Percentiles rank a stretch among this genome's conserved stretches.
Conservation (phyloP, 2,888 invertebrate genomes). For the Cerceris rybyensis region DNA sequence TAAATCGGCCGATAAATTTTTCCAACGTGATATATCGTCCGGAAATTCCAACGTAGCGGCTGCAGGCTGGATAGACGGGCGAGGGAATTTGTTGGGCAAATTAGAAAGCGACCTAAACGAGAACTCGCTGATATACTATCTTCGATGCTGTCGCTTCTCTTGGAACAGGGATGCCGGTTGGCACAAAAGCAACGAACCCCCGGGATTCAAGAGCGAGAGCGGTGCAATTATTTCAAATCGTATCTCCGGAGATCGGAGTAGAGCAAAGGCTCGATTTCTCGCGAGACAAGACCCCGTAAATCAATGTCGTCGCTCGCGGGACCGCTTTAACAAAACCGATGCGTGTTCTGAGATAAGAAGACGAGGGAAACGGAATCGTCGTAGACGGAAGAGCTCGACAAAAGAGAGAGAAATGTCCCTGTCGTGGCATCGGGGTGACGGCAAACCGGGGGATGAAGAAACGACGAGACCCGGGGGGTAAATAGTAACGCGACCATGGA, state of each 20-base stretch:
- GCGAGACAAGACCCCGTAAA: slow-evolving; percentile 52
- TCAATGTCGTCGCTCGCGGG: slow-evolving; percentile 45
- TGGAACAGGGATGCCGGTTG: too few species aligned
- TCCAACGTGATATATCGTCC: too few species aligned
- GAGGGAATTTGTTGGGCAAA: too few species aligned
- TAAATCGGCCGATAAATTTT: too few species aligned
- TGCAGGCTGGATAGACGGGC: too few species aligned
- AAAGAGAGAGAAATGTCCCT: slow-evolving; percentile 63
- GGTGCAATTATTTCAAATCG: slow-evolving; percentile 45
- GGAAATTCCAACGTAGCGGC: too few species aligned
- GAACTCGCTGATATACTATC: neutral
- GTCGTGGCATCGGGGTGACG: slow-evolving; percentile 32
- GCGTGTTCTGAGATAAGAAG: slow-evolving; percentile 60
- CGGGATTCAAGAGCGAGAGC: neutral
- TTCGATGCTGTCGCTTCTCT: slow-evolving; percentile 5
- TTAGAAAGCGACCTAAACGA: too few species aligned
- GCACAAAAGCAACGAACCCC: neutral
- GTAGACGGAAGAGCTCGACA: slow-evolving; percentile 44
- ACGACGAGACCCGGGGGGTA: slow-evolving; percentile 17
- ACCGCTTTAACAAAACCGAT: slow-evolving; percentile 51
- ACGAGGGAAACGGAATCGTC: slow-evolving; percentile 39
- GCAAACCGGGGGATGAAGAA: slow-evolving; percentile 8
- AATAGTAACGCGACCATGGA: slow-evolving; percentile 40
- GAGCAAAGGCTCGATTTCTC: slow-evolving; percentile 36
- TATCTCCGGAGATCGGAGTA: slow-evolving; percentile 42